Conservation (phyloP, 2,113 vertebrate genomes). For the Lycaon pictus region DNA sequence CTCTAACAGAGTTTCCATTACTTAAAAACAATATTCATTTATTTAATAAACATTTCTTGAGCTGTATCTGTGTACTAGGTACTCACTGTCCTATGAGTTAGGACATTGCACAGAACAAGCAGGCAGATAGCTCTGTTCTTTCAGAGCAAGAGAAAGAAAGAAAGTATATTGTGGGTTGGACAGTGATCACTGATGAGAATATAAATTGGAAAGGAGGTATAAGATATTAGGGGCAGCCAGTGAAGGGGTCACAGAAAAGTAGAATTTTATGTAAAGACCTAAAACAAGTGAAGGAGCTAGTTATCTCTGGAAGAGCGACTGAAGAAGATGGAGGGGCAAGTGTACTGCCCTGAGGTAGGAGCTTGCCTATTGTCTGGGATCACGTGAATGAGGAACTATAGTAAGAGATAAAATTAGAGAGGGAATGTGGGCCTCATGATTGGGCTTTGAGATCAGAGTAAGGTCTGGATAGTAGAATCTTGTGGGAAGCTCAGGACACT, state of each 20-base stretch:
- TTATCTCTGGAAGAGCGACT: neutral
- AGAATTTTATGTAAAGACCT: neutral
- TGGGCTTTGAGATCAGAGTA: neutral
- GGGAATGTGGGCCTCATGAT: neutral
- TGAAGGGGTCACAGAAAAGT: neutral
- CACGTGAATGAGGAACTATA: neutral
- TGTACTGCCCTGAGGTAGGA: neutral
- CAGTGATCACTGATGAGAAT: neutral
- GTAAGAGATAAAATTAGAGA: neutral
- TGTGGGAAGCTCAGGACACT: neutral
- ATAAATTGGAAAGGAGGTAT: neutral
- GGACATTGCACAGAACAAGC: neutral
- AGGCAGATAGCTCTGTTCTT: constrained; percentile 1
- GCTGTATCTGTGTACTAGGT: neutral
- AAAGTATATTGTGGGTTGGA: neutral
- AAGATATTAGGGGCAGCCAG: neutral
- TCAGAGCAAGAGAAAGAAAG: neutral
- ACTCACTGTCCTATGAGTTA: neutral
- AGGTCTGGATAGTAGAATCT: neutral
- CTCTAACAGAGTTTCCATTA: constrained; percentile 6
- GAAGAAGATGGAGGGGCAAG: neutral
- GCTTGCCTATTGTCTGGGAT: neutral
- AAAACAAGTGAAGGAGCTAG: neutral
- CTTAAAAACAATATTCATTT: neutral
- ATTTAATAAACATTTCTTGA: constrained; percentile 46